Evolutionary conservation across 2,113 vertebrate species (phyloP).

Genomic region (Cavia porcellus): DNA sequence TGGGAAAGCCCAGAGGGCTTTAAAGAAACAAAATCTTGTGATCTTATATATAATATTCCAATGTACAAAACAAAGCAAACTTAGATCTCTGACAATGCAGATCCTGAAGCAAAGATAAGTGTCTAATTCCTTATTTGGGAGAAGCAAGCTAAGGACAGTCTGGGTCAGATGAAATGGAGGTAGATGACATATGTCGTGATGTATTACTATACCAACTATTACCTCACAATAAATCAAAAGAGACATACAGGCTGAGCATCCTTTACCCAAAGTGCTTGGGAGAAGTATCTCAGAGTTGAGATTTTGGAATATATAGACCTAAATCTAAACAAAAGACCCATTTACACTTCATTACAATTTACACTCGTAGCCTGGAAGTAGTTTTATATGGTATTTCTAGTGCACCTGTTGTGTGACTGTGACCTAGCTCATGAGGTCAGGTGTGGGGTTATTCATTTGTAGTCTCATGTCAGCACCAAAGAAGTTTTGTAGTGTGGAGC

Average conservation of each 20-base stretch:
- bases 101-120: not conserved
- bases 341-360: not conserved
- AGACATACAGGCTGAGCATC: too few relatives aligned
- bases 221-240: too few relatives aligned
- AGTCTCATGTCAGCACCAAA: not conserved
- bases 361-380: not conserved
- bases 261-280: too few relatives aligned
- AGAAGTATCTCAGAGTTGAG: not conserved
- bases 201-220: too few relatives aligned
- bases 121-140: not conserved
- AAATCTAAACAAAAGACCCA: not conserved
- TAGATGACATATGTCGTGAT: not conserved
- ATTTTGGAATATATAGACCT: not conserved
- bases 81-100: not conserved
- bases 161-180: not conserved
- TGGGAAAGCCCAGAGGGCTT: not conserved
- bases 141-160: not conserved
- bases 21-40: not conserved
- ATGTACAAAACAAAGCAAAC: not conserved
- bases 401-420: not conserved
- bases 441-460: not conserved
- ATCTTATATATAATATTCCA: not conserved
- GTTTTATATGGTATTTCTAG: not conserved
- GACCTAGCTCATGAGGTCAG: not conserved
- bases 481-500: not conserved